Evolutionary conservation across 2,113 vertebrate genomes (phyloP), one percentile per base, ranked within the genome.

Genomic region (Rhinolophus ferrumequinum): DNA sequence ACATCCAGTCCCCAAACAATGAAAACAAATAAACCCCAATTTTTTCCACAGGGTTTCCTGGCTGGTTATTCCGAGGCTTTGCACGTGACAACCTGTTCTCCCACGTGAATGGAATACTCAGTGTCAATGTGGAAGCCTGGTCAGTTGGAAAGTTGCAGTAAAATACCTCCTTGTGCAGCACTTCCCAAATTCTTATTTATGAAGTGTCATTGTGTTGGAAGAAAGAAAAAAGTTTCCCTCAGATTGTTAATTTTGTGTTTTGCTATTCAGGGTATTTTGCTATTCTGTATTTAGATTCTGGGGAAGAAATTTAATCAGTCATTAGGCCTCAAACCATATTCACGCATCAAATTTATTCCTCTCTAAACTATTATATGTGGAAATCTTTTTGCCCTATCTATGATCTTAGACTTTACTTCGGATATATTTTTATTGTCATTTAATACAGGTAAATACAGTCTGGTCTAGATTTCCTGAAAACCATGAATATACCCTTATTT

Each of bases 41-140:
- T 97, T 97, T 97, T 97, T 98, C 95, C 96, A 95, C 97, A 97
- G 98, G 97, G 93, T 97, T 92, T 96, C 97, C 96, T 96, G 97
- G 97, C 97, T 97, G 97, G 95, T 96, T 97, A 96, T 98, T 97
- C 96, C 97, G 92, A 97, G 97, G 67, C 97, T 97, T 97, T 98
- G 95, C 97, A 95, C 96, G 84, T 97, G 97, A 97, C 96, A 97
- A 93, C 97, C 96, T 96, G 95, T 97, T 96, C 97, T 96, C 97
- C 96, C 93, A 94, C 41, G 96, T 96, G 97, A 97, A 97, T 94
- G 97, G 98, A 97, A 96, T 98, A 80, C 98, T 97, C 97, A 96
- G 93, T 97, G 90, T 97, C 98, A 97, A 96, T 97, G 98, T 97
- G 97, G 97, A 97, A 97, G 92, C 97, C 98, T 97, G 98, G 98